phyloP scores from a whole-genome alignment of 2,113 vertebrate genomes.

The Baryphthengus martii region DNA sequence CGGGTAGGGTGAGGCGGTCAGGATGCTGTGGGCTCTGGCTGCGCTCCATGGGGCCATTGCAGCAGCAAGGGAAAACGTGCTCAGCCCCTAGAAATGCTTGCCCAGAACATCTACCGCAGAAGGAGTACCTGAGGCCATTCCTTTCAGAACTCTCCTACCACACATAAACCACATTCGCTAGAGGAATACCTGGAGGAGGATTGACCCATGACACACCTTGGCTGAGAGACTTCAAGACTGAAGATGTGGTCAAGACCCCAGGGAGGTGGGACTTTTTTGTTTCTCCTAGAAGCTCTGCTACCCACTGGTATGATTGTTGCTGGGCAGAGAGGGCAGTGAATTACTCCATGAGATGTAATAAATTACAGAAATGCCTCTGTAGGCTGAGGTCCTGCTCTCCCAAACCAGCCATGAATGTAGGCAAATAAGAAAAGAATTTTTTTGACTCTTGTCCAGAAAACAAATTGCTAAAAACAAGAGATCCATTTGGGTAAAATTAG shows the following conservation, averaged over 20 bases:
- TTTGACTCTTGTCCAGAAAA: background rate
- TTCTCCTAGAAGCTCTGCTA: background rate
- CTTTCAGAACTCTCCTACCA: background rate
- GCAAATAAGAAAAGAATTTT: background rate
- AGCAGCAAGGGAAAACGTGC: background rate
- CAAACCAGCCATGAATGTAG: background rate
- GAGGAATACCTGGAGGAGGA: background rate
- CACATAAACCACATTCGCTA: background rate
- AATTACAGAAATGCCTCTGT: background rate
- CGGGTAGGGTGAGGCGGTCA: background rate
- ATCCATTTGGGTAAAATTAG: background rate
- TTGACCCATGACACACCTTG: rapidly evolving
- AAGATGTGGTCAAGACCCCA: background rate
- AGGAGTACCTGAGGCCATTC: rapidly evolving
- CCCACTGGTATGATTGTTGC: background rate
- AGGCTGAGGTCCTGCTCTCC: background rate
- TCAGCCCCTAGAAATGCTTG: background rate
- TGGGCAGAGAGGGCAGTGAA: background rate
- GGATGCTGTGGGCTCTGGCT: background rate
- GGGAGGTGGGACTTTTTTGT: background rate
- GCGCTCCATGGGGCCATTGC: rapidly evolving
- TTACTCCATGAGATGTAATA: background rate
- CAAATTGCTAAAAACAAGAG: background rate
- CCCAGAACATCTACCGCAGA: background rate
- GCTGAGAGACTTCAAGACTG: background rate